Conservation (phyloP, 2,113 vertebrate genomes). For the Trinectes maculatus region DNA sequence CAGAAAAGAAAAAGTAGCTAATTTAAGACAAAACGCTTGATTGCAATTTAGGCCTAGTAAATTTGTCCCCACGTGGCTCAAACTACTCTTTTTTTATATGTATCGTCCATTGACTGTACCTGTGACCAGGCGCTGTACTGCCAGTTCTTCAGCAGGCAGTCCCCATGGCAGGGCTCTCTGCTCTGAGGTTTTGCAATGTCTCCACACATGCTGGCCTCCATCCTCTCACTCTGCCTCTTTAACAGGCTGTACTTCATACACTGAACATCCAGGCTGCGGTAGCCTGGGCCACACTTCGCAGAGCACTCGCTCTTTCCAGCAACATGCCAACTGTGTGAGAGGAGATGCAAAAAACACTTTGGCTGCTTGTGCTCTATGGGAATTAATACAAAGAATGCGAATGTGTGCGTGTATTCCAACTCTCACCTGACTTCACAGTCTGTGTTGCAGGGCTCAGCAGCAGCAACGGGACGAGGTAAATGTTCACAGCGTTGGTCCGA, state of each 20-base stretch:
- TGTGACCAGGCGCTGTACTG: conserved; percentile 95
- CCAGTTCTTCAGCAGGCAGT: conserved; percentile 90
- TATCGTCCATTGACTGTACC: conserved; percentile 75
- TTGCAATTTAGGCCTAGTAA: too few species aligned
- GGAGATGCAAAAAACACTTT: not conserved
- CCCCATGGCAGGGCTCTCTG: conserved; percentile 89
- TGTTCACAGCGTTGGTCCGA: conserved; percentile 91
- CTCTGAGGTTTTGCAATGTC: conserved; percentile 85
- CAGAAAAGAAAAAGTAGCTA: too few species aligned
- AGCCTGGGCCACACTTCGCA: conserved; percentile 88
- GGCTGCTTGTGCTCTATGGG: not conserved
- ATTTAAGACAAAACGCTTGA: too few species aligned
- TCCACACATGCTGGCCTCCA: conserved; percentile 84
- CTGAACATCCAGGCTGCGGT: conserved; percentile 86
- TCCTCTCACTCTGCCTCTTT: conserved; percentile 82
- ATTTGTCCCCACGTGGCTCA: too few species aligned
- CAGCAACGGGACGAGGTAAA: conserved; percentile 73
- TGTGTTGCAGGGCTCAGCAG: conserved; percentile 87
- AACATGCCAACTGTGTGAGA: conserved; percentile 86
- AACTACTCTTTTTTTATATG: not conserved
- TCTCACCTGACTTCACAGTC: conserved; percentile 97
- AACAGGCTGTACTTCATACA: conserved; percentile 89
- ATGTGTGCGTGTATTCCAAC: not conserved
- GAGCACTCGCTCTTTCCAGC: conserved; percentile 92
- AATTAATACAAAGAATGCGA: not conserved